Conservation (phyloP, 2,797 vertebrate genomes). For the Lepus oiostolus region DNA sequence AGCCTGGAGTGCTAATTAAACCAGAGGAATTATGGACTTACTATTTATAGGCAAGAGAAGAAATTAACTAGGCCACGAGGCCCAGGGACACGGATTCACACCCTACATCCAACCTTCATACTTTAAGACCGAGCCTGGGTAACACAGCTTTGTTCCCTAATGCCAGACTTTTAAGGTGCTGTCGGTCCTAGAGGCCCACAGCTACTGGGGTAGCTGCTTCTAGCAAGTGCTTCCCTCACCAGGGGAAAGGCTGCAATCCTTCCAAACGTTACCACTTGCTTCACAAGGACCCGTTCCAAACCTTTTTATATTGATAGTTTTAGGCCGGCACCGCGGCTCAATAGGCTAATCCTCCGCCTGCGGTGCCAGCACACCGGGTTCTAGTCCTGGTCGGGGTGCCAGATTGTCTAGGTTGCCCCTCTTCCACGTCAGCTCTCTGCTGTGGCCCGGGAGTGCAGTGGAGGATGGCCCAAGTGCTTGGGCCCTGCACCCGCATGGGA, state of each 20-base stretch:
- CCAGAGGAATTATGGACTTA: conserved; percentile 67
- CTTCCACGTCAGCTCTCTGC: no score
- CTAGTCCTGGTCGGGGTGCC: no score
- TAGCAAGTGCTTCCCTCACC: not conserved
- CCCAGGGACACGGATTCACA: conserved; percentile 25
- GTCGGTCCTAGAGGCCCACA: not conserved
- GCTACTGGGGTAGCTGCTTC: not conserved
- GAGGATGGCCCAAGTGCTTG: no score
- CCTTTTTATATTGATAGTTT: not conserved
- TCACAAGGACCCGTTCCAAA: conserved; percentile 33
- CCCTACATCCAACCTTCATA: conserved; percentile 6
- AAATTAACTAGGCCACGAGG: conserved; percentile 69
- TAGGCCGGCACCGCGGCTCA: no score
- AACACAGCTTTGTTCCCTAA: not conserved
- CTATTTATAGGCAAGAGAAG: conserved; percentile 68
- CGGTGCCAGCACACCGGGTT: no score
- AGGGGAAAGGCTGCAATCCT: not conserved
- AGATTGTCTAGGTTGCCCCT: no score
- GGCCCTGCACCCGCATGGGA: no score
- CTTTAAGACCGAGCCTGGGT: conserved; percentile 42
- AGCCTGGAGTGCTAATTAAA: conserved; percentile 74
- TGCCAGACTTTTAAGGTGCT: not conserved
- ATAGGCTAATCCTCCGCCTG: no score
- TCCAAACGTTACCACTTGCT: not conserved
- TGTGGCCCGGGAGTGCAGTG: no score